Evolutionary conservation across 2,888 invertebrate genomes (phyloP), one percentile per base, ranked within the genome.

Genomic region (Cacoxenus indagator): DNA sequence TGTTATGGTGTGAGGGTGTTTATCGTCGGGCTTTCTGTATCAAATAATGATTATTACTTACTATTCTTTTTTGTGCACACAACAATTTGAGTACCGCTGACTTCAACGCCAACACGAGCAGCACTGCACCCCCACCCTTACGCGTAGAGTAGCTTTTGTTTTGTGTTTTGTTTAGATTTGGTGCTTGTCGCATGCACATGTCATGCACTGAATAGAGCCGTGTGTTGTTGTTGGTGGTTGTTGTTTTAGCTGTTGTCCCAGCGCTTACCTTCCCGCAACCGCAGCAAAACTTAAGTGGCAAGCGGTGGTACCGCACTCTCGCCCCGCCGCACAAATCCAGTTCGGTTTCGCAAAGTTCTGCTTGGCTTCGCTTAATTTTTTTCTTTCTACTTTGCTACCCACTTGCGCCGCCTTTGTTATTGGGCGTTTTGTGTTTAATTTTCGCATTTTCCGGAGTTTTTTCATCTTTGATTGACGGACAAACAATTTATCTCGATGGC

Each of bases 381-480:
- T n/a, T 54, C 24, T 51, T 17, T 37, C 17, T 51, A 27, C 64
- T 22, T 9, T 31, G 11, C 22, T 9, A 37, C 3, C 54, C 37
- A 22, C 46, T 57, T 68, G 51, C 19, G 51, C 24, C 8, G 46
- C 48, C 19, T 61, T 61, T 62, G 61, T 69, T 59, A 64, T 65
- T 64, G 48, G 64, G 57, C 51, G 46, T 67, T 67, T 26, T 70
- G 70, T 83, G 78, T 83, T 83, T 83, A 82, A 82, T 83, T 83
- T 84, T 84, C 83, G 83, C 84, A 83, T 82, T 82, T 82, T 84
- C 81, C 76, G 73, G 75, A 74, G 78, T 75, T 76, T 81, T 81
- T 82, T 77, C 76, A 76, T 78, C 78, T 79, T 84, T 82, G 82
- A 82, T 82, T 84, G 82, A 84, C 82, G 80, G 74, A 83, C 81